A percentile compares a stretch with the other conserved stretches of the same genome.
phyloP scores from a whole-genome alignment of 2,888 invertebrate genomes.

The Xestoiulus laeticollis region DNA sequence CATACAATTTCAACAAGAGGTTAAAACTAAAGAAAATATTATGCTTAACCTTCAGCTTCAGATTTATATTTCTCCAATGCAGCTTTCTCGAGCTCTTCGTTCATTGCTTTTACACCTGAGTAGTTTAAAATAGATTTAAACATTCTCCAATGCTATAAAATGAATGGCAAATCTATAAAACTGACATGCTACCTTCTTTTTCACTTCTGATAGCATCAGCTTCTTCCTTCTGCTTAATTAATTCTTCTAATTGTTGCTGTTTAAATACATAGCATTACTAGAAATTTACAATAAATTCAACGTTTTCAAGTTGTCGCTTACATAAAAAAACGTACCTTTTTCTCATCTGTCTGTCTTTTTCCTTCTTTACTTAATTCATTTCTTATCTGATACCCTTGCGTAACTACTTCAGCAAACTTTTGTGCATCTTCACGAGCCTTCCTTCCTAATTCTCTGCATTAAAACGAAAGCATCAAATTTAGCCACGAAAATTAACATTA shows the following conservation, averaged over 20 bases:
- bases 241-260: constrained; percentile 73
- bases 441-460: constrained; percentile 73
- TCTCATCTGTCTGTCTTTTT: constrained; percentile 77
- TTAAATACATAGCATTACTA: constrained; percentile 35
- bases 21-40: constrained; percentile 48
- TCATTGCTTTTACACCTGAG: constrained; percentile 71
- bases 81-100: constrained; percentile 77
- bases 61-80: constrained; percentile 80
- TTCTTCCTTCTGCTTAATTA: constrained; percentile 77
- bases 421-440: constrained; percentile 75
- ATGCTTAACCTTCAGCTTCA: constrained; percentile 68
- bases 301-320: not conserved
- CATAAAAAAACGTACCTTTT: constrained; percentile 65
- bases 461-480: not conserved
- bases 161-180: too few species aligned
- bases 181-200: constrained; percentile 64
- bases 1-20: constrained; percentile 44
- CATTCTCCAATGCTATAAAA: too few species aligned
- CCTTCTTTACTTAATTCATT: constrained; percentile 79
- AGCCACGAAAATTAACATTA: not conserved
- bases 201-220: constrained; percentile 83
- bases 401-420: constrained; percentile 76
- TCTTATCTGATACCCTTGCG: constrained; percentile 80
- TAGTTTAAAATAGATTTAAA: not conserved
- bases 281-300: constrained; percentile 12